These are phyloP conservation scores for Siniperca chuatsi DNA, from an alignment of 2,113 vertebrate genomes.

Conservation along the genomic window DNA sequence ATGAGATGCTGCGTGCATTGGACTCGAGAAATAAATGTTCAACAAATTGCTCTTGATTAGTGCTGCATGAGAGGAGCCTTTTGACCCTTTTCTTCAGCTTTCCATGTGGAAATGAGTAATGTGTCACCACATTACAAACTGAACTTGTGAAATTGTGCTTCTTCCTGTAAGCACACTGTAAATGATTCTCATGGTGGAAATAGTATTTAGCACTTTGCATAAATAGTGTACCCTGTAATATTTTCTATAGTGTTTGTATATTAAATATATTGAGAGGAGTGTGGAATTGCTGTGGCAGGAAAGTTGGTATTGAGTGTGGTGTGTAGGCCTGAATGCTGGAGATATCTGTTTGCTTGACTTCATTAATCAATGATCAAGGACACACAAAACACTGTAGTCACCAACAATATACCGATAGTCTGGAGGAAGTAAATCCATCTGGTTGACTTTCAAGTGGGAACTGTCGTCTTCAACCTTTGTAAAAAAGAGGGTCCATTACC, in stretches of 20 bases:
- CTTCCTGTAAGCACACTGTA: background rate
- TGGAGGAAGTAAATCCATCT: conserved; percentile 6
- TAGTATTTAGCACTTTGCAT: conserved; percentile 2
- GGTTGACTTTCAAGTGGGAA: conserved; percentile 22
- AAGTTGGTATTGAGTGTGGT: background rate
- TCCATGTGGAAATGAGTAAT: conserved; percentile 26
- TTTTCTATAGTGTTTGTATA: background rate
- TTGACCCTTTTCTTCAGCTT: conserved; percentile 29
- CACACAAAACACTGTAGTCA: background rate
- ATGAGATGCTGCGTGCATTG: background rate
- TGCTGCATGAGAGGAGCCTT: background rate
- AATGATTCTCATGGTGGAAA: conserved; percentile 2
- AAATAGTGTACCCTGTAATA: background rate
- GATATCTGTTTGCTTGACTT: conserved; percentile 11
- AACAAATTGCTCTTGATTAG: conserved; percentile 26
- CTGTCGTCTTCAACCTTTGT: background rate
- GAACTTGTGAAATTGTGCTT: conserved; percentile 23
- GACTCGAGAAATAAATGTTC: background rate
- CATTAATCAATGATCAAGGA: conserved; percentile 20
- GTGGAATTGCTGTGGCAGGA: background rate
- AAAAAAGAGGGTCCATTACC: conserved; percentile 1
- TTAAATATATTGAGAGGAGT: background rate
- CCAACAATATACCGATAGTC: background rate
- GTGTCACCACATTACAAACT: background rate
- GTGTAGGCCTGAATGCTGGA: background rate